phyloP scores from a whole-genome alignment of 2,797 vertebrate species.

The Xenentodon cancila region DNA sequence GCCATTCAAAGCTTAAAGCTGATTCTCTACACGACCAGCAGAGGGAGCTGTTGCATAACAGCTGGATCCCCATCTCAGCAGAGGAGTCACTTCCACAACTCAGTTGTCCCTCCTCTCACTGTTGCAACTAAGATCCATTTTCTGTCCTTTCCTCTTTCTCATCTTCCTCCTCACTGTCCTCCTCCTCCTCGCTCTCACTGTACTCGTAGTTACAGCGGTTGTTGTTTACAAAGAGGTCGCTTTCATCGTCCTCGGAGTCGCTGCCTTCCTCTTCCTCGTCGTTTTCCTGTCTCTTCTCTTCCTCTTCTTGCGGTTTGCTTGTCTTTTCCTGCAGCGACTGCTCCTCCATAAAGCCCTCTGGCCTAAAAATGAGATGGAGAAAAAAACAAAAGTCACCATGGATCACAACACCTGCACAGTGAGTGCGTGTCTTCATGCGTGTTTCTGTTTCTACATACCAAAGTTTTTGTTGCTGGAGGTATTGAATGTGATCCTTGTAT shows the following conservation, averaged over 20 bases:
- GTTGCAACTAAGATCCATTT: constrained; percentile 23
- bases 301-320: constrained; percentile 30
- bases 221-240: constrained; percentile 92
- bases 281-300: constrained; percentile 40
- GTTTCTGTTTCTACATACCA: constrained; percentile 78
- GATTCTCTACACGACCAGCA: background rate
- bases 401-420: background rate
- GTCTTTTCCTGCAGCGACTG: constrained; percentile 37
- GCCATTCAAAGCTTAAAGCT: background rate
- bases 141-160: constrained; percentile 47
- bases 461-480: constrained; percentile 84
- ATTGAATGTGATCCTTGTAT: constrained; percentile 88
- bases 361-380: constrained; percentile 73
- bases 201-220: constrained; percentile 86
- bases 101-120: constrained; percentile 16
- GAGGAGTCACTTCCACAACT: constrained; percentile 1
- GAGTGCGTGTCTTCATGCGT: background rate
- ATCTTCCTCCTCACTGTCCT: constrained; percentile 30
- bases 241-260: constrained; percentile 85
- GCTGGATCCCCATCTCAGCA: background rate
- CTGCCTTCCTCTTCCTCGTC: constrained; percentile 59
- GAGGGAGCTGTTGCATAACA: constrained; percentile 14
- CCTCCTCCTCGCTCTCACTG: constrained; percentile 81
- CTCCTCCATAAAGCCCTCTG: constrained; percentile 77
- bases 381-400: background rate